Evolutionary conservation across 2,113 vertebrate species (phyloP), one percentile per base, ranked within the genome.

Genomic region (Lethenteron camtschaticum): DNA sequence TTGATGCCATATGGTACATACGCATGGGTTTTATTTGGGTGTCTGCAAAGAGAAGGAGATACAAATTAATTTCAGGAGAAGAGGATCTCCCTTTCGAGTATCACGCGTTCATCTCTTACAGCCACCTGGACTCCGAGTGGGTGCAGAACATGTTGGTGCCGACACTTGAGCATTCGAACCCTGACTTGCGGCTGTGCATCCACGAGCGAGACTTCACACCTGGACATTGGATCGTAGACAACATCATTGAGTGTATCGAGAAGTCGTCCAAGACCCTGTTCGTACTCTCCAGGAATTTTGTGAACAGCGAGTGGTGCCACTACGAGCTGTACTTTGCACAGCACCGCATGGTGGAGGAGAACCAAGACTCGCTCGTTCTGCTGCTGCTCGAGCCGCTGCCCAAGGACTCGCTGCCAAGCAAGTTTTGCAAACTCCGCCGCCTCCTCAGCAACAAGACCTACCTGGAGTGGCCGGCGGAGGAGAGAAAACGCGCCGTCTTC

Each of bases 321-420:
- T 94, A 92, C 0, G 90, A 95, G 71, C 80, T 95, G 77, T 86
- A 95, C 76, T 92, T 88, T 78, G 89, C 86, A 0, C 88, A 94
- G 66, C 90, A 90, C 73, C 83, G 86, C 56, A 82, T 95, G 69
- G 85, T 90, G 3, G 85, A 90, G 1, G 86, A 88, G 72, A 79
- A 82, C 56, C 75, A 82, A 0, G 84, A 90, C 0, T 74, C 81
- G 0, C 84, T 75, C 1, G 83, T 95, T 63, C 76, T 95, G 2
- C 12, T 95, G 13, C 80, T 95, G 2, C 76, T 95, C 75, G 89
- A 90, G 72, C 85, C 85, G 2, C 83, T 95, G 41, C 77, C 81
- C 73, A 83, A 82, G 24, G 76, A 83, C 56, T 78, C 82, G 0
- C 76, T 95, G 56, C 90, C 89, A 16, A 85, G 81, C 74, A 82